Conservation (phyloP, 2,113 vertebrate species). For the Mormoops blainvillei region DNA sequence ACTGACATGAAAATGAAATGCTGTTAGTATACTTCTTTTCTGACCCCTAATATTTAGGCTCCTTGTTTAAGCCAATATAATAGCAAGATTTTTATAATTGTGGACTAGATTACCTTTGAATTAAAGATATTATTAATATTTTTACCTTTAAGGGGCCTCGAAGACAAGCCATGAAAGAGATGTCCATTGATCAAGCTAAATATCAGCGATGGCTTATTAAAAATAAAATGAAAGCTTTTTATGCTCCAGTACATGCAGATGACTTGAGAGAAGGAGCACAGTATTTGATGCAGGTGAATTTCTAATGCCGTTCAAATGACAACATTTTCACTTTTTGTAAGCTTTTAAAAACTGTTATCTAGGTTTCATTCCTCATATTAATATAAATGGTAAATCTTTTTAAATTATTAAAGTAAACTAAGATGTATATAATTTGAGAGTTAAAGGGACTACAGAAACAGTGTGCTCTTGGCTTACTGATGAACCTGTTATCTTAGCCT, state of each 20-base stretch:
- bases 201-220: conserved; percentile 97
- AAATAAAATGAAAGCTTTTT: conserved; percentile 95
- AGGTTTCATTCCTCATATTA: conserved; percentile 1
- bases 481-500: background rate
- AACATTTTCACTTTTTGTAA: background rate
- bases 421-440: background rate
- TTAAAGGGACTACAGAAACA: background rate
- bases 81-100: background rate
- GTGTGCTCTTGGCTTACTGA: background rate
- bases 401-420: background rate
- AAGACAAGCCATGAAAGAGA: conserved; percentile 93
- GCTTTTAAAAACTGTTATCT: background rate
- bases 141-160: conserved; percentile 86
- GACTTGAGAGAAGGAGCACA: conserved; percentile 94
- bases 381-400: background rate
- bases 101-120: background rate
- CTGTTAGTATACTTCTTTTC: background rate
- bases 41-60: background rate
- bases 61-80: background rate
- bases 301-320: background rate
- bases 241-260: conserved; percentile 93
- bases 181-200: conserved; percentile 87
- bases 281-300: conserved; percentile 92
- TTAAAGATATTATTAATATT: background rate
- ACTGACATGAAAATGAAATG: background rate